Evolutionary conservation across 2,797 vertebrate species (phyloP).

Genomic region (Phrynocephalus vlangalii): DNA sequence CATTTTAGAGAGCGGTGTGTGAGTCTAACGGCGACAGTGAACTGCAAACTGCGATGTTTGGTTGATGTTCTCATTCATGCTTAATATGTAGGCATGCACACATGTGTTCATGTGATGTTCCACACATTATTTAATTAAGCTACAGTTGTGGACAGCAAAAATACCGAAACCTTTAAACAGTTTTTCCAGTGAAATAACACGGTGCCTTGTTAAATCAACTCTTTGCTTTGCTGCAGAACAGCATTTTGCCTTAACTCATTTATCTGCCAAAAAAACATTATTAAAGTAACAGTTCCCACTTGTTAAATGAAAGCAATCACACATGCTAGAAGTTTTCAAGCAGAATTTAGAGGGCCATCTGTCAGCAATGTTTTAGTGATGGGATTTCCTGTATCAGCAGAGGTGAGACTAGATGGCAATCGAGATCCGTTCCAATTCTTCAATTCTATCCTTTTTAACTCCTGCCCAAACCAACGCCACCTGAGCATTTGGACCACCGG

Average conservation of each 20-base stretch:
- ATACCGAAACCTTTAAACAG: neutral
- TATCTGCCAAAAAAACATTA: constrained; percentile 36
- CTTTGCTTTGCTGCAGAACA: neutral
- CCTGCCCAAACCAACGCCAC: neutral
- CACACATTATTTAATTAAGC: neutral
- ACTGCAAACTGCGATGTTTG: neutral
- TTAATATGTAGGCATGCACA: neutral
- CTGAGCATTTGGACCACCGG: neutral
- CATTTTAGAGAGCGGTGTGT: no score
- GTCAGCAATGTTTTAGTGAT: no score
- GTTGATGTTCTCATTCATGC: neutral
- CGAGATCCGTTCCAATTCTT: neutral
- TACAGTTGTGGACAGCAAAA: neutral
- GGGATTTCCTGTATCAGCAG: no score
- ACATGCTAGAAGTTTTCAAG: no score
- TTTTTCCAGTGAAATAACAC: neutral
- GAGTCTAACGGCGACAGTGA: no score
- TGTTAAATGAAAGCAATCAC: neutral
- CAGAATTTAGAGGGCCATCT: no score
- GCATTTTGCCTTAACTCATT: neutral
- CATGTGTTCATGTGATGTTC: neutral
- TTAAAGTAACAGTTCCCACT: constrained; percentile 13
- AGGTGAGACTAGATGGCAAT: no score
- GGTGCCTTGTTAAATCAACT: neutral
- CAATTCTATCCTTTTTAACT: neutral